Evolutionary conservation across 2,797 vertebrate genomes (phyloP).

Genomic region (Craterocephalus amniculus): DNA sequence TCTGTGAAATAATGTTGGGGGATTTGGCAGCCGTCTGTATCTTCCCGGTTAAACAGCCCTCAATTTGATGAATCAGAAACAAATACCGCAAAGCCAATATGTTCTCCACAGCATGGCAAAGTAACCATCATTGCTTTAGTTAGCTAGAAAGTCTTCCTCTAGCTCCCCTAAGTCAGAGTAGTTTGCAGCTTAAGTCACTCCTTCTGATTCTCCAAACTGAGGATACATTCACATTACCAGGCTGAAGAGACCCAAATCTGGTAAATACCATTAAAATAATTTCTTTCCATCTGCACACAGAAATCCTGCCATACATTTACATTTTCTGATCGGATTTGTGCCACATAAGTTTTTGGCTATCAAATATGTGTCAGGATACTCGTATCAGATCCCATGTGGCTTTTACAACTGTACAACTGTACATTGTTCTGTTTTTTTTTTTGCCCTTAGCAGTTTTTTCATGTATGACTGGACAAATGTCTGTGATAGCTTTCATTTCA

Average conservation of each 20-base stretch:
- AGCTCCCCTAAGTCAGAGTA: background rate
- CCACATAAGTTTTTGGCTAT: background rate
- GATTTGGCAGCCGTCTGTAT: background rate
- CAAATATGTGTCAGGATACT: background rate
- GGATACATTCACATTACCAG: background rate
- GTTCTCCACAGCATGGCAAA: no score
- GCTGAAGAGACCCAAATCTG: background rate
- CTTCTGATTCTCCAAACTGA: background rate
- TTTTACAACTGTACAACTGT: background rate
- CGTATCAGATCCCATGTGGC: background rate
- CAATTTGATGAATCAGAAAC: background rate
- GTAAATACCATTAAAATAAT: background rate
- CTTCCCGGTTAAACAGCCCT: background rate
- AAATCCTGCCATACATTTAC: background rate
- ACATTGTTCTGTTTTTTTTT: background rate
- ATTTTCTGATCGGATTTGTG: background rate
- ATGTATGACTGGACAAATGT: background rate
- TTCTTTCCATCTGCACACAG: background rate
- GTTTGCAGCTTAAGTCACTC: background rate
- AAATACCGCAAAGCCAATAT: background rate
- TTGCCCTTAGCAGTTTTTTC: background rate
- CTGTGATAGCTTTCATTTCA: background rate
- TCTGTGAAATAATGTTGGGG: background rate
- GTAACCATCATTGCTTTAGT: no score
- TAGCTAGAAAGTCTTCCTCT: background rate